These are phyloP conservation scores for Drosophila setifemur DNA, from an alignment of 1,140 invertebrate species.

Conservation along the genomic window DNA sequence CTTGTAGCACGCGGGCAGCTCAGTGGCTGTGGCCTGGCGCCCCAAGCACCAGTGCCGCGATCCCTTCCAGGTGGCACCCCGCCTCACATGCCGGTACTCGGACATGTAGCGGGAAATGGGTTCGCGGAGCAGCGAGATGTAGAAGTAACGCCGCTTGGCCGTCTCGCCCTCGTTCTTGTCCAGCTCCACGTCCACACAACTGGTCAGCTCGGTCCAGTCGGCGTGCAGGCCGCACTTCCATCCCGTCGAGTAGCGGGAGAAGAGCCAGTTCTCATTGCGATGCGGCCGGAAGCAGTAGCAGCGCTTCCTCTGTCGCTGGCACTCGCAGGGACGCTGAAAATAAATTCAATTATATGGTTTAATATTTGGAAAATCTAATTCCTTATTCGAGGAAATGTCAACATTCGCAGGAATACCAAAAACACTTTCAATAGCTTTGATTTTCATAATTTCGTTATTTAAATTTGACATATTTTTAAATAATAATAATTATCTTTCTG, in stretches of 20 bases:
- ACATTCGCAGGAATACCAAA: too few species aligned
- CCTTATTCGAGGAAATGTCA: too few species aligned
- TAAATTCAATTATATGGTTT: too few species aligned
- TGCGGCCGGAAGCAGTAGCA: slow-evolving; percentile 96
- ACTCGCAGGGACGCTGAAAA: slow-evolving; percentile 91
- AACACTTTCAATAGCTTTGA: too few species aligned
- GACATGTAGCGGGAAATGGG: slow-evolving; percentile 95
- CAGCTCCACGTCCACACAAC: slow-evolving; percentile 93
- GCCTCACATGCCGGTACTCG: slow-evolving; percentile 97
- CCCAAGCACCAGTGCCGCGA: slow-evolving; percentile 95
- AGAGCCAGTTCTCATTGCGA: slow-evolving; percentile 97
- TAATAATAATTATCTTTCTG: too few species aligned
- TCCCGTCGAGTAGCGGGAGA: slow-evolving; percentile 98
- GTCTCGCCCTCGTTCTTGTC: slow-evolving; percentile 92
- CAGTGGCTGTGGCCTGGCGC: slow-evolving; percentile 88
- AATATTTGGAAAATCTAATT: too few species aligned
- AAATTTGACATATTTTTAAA: too few species aligned
- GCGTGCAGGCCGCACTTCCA: slow-evolving; percentile 99
- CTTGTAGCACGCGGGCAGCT: slow-evolving; percentile 91
- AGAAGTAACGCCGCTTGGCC: slow-evolving; percentile 94
- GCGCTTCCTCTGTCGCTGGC: slow-evolving; percentile 92
- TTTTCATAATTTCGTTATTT: too few species aligned
- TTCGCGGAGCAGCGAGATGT: slow-evolving; percentile 96
- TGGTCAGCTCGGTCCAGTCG: slow-evolving; percentile 98
- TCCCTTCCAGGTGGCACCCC: slow-evolving; percentile 98